Conservation (phyloP, 2,888 invertebrate genomes). For the Graphium colonna region DNA sequence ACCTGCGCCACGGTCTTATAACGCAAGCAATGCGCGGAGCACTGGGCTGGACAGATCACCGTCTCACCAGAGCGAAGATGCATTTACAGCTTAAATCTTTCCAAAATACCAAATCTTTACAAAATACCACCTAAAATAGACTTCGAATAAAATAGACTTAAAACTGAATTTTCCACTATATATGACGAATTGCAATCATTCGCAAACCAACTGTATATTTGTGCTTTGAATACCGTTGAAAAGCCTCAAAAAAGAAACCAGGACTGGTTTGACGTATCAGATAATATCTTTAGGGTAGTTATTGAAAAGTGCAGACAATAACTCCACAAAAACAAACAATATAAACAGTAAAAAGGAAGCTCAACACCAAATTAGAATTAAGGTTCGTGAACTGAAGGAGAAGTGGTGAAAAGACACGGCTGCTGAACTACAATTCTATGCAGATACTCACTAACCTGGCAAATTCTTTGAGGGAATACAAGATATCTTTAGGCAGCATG, state of each 20-base stretch:
- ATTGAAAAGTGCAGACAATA: too few relatives aligned
- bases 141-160: not conserved
- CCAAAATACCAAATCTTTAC: too few relatives aligned
- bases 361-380: constrained; percentile 3
- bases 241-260: not conserved
- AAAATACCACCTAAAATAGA: constrained; percentile 16
- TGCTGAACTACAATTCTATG: constrained; percentile 20
- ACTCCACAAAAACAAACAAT: too few relatives aligned
- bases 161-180: too few relatives aligned
- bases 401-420: constrained; percentile 25
- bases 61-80: constrained; percentile 24
- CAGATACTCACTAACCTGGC: constrained; percentile 16
- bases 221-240: too few relatives aligned
- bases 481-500: too few relatives aligned
- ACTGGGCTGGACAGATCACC: constrained; percentile 24
- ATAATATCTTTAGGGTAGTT: too few relatives aligned
- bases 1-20: constrained; percentile 11
- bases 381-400: constrained; percentile 24
- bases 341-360: not conserved
- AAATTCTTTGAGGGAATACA: constrained; percentile 23
- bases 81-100: constrained; percentile 10
- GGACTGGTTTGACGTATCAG: not conserved
- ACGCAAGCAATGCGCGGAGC: constrained; percentile 24
- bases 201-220: too few relatives aligned
- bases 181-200: not conserved